A percentile compares a stretch with the other conserved stretches of the same genome.
Evolutionary conservation across 2,888 invertebrate genomes (phyloP).

Genomic region (Tromatobia lineatoria): DNA sequence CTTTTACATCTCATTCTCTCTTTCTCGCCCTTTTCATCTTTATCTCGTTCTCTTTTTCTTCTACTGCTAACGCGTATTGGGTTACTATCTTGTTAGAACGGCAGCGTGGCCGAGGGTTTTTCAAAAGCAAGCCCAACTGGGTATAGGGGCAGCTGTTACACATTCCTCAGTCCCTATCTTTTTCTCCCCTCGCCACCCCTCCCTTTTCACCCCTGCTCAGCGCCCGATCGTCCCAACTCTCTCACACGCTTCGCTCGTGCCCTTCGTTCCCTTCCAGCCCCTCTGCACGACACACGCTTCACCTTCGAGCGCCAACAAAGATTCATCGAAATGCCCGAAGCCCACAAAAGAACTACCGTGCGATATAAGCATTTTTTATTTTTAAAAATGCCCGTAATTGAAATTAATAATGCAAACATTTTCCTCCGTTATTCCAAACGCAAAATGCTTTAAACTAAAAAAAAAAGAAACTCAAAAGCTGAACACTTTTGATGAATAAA

Average conservation of each 20-base stretch:
- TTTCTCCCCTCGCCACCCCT: conserved; percentile 55
- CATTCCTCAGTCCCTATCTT: conserved; percentile 77
- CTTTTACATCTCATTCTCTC: conserved; percentile 40
- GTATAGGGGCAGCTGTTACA: conserved; percentile 81
- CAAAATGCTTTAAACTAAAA: too few species aligned
- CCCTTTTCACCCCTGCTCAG: conserved; percentile 58
- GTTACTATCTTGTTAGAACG: conserved; percentile 75
- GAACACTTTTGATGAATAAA: too few species aligned
- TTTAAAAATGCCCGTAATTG: too few species aligned
- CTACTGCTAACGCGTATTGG: conserved; percentile 62
- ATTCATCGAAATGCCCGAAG: conserved; percentile 22
- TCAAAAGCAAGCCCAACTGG: conserved; percentile 77
- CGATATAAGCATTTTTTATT: background rate
- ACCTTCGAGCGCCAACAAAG: background rate
- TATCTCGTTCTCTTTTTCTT: conserved; percentile 32
- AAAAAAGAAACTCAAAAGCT: background rate
- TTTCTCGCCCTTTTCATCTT: conserved; percentile 8
- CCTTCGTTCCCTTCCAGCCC: conserved; percentile 10
- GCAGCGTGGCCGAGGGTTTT: conserved; percentile 70
- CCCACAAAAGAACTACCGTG: background rate
- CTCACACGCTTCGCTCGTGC: conserved; percentile 7
- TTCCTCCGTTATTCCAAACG: too few species aligned
- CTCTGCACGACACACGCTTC: background rate
- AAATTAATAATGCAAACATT: too few species aligned
- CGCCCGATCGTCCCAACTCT: conserved; percentile 38